Percentiles rank a stretch among this genome's conserved stretches.
Evolutionary conservation across 1,140 invertebrate genomes (phyloP).

Genomic region (Chironomus tepperi): DNA sequence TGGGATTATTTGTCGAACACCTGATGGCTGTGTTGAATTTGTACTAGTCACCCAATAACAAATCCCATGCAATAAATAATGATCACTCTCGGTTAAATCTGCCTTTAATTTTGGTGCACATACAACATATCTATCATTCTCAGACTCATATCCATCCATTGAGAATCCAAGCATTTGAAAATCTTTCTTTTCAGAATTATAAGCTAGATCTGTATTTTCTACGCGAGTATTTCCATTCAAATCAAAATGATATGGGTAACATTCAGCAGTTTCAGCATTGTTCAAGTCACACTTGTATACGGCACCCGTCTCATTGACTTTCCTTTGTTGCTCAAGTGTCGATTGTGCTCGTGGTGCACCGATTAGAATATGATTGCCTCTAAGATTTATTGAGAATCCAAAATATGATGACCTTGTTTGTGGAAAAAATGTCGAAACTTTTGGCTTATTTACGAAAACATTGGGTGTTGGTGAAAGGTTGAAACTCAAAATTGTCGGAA

Average conservation of each 20-base stretch:
- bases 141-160: constrained; percentile 36
- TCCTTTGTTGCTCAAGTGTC: constrained; percentile 34
- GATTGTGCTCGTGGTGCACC: constrained; percentile 38
- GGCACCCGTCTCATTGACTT: constrained; percentile 36
- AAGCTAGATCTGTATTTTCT: constrained; percentile 30
- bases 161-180: constrained; percentile 37
- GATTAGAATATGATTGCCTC: constrained; percentile 32
- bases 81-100: constrained; percentile 26
- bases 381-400: constrained; percentile 36
- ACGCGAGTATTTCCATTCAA: constrained; percentile 29
- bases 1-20: constrained; percentile 34
- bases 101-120: constrained; percentile 36
- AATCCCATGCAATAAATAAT: constrained; percentile 41
- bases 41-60: constrained; percentile 41
- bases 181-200: constrained; percentile 33
- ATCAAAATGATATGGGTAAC: constrained; percentile 36
- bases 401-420: constrained; percentile 39
- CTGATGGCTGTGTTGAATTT: constrained; percentile 29
- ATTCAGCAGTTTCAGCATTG: constrained; percentile 27
- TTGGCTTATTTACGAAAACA: constrained; percentile 33
- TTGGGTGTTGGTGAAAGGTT: constrained; percentile 38
- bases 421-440: constrained; percentile 31
- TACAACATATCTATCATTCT: constrained; percentile 35
- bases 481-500: constrained; percentile 27
- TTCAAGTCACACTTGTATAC: constrained; percentile 35